Base-by-base conservation (phyloP, 92 coral and sea anemone genomes). In the Porites cylindrica region DNA sequence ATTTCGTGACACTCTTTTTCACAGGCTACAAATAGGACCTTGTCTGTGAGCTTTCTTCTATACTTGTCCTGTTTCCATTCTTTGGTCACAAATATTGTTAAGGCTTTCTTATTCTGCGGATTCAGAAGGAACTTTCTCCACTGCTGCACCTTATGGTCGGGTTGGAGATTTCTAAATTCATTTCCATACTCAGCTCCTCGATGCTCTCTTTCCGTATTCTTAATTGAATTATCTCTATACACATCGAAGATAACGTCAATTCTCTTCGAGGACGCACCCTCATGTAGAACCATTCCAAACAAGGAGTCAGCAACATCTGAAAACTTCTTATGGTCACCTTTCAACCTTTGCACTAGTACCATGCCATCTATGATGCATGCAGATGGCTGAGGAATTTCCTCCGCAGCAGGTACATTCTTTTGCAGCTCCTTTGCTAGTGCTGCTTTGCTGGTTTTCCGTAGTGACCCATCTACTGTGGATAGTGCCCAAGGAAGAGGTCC, bases 401-500 rank as follows among this genome's bases (percentile, higher is more conserved):
- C 85, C 60, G 87, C 83, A 8, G 86, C 73, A 0, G 88, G 19
- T 7, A 83, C 83, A 78, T 83, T 91, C 71, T 73, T 82, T 59
- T 82, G 62, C 0, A 91, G 89, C 70, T 83, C 84, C 21, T 58
- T 79, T 29, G 89, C 66, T 8, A 29, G 74, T 38, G 23, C 54
- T 71, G 23, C 19, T 51, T 71, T 38, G 8, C 54, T 71, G 56
- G 76, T 71, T 43, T 91, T 91, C 10, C 70, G n/a, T 72, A 88
- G 13, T 10, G 84, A 63, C 13, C 91, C 92, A 86, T 79, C 83
- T 75, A 72, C 73, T 51, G 91, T 66, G 29, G 91, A 63, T 24
- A 92, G 51, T 16, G 95, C 87, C 92, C 92, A 90, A 2, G 92
- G 92, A 64, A 93, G 90, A 17, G 92, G 92, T 10, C 94, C 91